These are phyloP conservation scores for Boleophthalmus pectinirostris DNA, from an alignment of 2,113 vertebrate species.

Conservation along the genomic window DNA sequence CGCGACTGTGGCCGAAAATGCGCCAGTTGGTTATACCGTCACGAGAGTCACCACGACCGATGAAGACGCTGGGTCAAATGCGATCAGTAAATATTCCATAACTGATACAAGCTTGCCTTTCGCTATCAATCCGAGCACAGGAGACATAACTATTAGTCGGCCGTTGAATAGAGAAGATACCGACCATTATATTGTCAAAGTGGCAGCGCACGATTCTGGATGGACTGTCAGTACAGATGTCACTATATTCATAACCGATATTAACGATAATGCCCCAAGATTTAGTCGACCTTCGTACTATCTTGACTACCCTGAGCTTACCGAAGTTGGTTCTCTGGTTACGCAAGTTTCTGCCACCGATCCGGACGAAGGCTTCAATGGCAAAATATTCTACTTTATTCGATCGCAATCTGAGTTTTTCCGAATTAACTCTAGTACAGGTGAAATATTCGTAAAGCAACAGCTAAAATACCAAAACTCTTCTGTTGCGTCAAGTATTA, in stretches of 20 bases:
- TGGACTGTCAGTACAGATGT: slow-evolving; percentile 98
- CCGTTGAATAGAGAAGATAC: slow-evolving; percentile 93
- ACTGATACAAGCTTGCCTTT: slow-evolving; percentile 88
- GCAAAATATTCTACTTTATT: slow-evolving; percentile 95
- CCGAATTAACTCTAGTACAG: slow-evolving; percentile 89
- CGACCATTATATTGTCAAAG: slow-evolving; percentile 88
- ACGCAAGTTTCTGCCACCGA: slow-evolving; percentile 88
- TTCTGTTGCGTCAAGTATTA: slow-evolving; percentile 80
- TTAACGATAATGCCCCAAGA: slow-evolving; percentile 92
- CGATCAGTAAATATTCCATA: slow-evolving; percentile 90
- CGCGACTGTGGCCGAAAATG: slow-evolving; percentile 90
- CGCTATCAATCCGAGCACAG: slow-evolving; percentile 86
- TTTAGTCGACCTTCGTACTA: slow-evolving; percentile 94
- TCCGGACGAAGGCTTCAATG: slow-evolving; percentile 88
- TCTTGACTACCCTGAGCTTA: slow-evolving; percentile 90
- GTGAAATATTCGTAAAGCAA: slow-evolving; percentile 94
- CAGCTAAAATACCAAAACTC: slow-evolving; percentile 89
- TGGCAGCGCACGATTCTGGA: slow-evolving; percentile 93
- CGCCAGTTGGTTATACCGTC: slow-evolving; percentile 88
- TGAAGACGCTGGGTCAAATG: slow-evolving; percentile 88
- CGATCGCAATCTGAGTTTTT: slow-evolving; percentile 95
- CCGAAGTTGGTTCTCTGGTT: slow-evolving; percentile 85
- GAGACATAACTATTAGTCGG: slow-evolving; percentile 91
- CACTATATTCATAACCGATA: slow-evolving; percentile 90
- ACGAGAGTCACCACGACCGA: slow-evolving; percentile 93